Evolutionary conservation across 2,797 vertebrate species (phyloP).

Genomic region (Sebastes itinus): DNA sequence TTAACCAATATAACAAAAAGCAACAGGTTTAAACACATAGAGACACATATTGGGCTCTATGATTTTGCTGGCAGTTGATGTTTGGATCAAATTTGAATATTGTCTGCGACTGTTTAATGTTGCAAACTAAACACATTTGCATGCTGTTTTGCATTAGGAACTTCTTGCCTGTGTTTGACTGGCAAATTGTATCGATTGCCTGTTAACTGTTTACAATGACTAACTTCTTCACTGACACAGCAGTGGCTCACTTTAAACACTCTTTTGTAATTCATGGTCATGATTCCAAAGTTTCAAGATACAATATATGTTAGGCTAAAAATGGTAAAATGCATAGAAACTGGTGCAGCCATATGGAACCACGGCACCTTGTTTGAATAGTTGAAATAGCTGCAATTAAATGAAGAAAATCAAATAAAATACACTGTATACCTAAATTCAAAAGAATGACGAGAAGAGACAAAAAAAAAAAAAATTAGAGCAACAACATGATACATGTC

Average conservation of each 20-base stretch:
- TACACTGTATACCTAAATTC: neutral
- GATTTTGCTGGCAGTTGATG: neutral
- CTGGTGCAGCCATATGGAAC: neutral
- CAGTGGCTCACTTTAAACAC: neutral
- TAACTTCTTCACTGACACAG: neutral
- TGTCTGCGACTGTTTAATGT: neutral
- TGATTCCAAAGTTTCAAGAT: neutral
- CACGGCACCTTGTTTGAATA: neutral
- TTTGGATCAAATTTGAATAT: neutral
- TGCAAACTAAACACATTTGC: neutral
- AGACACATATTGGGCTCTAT: neutral
- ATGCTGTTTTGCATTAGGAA: conserved; percentile 29
- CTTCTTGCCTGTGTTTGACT: neutral
- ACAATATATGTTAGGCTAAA: neutral
- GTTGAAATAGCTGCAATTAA: neutral
- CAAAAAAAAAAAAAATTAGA: too few relatives aligned
- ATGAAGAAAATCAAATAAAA: neutral
- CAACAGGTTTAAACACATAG: neutral
- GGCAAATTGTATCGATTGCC: conserved; percentile 32
- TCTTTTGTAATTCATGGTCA: neutral
- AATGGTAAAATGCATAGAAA: neutral
- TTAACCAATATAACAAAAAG: neutral
- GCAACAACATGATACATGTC: too few relatives aligned
- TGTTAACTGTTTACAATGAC: conserved; percentile 13
- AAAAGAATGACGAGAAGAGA: too few relatives aligned